Evolutionary conservation across 2,113 vertebrate genomes (phyloP), one percentile per base, ranked within the genome.

Genomic region (Phylloscopus whistleri): DNA sequence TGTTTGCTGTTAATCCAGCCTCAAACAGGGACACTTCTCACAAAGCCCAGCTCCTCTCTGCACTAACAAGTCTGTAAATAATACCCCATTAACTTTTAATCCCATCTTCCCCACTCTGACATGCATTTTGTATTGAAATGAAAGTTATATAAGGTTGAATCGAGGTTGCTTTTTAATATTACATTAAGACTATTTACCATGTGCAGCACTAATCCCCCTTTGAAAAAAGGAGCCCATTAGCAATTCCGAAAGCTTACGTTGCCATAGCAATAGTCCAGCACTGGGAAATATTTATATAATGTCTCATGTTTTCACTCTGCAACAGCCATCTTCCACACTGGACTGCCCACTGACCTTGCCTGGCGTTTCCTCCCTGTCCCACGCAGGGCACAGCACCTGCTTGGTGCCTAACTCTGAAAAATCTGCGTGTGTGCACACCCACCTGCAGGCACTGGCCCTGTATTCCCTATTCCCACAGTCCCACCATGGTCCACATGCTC

Each of bases 201-300:
- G 93, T 55, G 75, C 87, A 55, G 82, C 5, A 16, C 85, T 95
- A 96, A 94, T 91, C 90, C 85, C 60, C 59, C 83, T 93, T 84
- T 92, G 90, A 77, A 89, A 89, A 68, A 76, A 67, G 13, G 35
- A 94, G 76, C 64, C 13, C 46, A 74, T 93, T 88, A 91, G 82
- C 75, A 90, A 95, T 95, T 94, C 68, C 8, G 76, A 90, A 95
- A 93, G 92, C 96, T 92, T 53, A 33, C 4, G 92, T 96, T 94
- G 74, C 93, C 93, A 93, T 89, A 77, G 95, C 79, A 49, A 96
- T 84, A 62, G 88, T 86, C 96, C 94, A 67, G 92, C 82, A 52
- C 85, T 33, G 78, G 87, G 94, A 94, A 96, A 96, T 96, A 95
- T 96, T 95, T 93, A 95, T 96, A 84, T 94, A 78, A 94, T 26